Evolutionary conservation across 1,140 invertebrate species (phyloP).

Genomic region (Musca vetustissima): DNA sequence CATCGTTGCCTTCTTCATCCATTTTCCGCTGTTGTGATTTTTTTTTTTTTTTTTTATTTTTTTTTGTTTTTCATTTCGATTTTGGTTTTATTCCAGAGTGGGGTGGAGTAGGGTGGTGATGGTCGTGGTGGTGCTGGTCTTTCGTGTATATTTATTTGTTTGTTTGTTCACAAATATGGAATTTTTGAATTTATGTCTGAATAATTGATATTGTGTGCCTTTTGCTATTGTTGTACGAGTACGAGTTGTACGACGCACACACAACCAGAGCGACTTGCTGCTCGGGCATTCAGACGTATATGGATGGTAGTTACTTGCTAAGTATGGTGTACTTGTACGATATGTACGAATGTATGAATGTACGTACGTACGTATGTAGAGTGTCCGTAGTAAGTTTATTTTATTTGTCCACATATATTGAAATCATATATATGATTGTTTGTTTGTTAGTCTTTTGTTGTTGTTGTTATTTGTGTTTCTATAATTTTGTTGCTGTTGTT

Average conservation of each 20-base stretch:
- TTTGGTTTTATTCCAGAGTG: too few species aligned
- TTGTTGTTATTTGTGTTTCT: background rate
- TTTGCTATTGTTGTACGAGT: background rate
- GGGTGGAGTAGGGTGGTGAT: constrained; percentile 1
- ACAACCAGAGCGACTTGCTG: too few species aligned
- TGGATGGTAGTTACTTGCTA: too few species aligned
- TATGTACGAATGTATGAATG: too few species aligned
- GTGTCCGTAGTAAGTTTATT: too few species aligned
- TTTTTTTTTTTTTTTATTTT: background rate
- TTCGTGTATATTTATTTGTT: background rate
- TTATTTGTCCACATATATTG: constrained; percentile 4
- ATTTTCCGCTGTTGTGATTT: background rate
- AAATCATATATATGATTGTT: constrained; percentile 4
- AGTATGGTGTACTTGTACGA: too few species aligned
- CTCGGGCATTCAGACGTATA: too few species aligned
- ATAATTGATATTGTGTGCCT: constrained; percentile 28
- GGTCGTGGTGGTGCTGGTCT: background rate
- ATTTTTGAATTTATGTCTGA: constrained; percentile 31
- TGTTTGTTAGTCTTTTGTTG: constrained; percentile 13
- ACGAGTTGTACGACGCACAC: background rate
- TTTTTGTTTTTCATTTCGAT: too few species aligned
- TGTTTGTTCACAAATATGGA: constrained; percentile 27
- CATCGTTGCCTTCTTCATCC: background rate
- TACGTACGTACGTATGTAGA: too few species aligned
- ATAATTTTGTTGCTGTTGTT: background rate